Evolutionary conservation across 2,113 vertebrate genomes (phyloP), one percentile per base, ranked within the genome.

Genomic region (Embiotoca jacksoni): DNA sequence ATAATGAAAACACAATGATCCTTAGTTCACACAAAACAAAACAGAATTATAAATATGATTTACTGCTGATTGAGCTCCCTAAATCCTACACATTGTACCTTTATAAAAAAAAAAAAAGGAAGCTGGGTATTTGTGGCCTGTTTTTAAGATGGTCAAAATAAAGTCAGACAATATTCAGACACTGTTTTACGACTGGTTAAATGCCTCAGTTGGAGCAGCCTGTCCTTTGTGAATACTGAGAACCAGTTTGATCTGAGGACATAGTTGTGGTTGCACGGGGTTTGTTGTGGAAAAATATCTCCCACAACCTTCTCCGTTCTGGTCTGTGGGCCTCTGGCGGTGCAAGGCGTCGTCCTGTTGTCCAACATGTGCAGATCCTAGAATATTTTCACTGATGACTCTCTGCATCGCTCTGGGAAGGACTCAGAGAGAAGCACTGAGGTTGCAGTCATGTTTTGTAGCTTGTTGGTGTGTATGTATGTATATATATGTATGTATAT

Each of bases 381-480:
- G 46, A 35, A 36, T 33, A n/a, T 14, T 59, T 31, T 23, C 41
- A 10, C 23, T 15, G 37, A 37, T 41, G n/a, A 14, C 63, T 15
- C 35, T 1, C 4, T 53, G 36, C 50, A 56, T 54, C 61, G 44
- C 69, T 60, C n/a, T 46, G 46, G 23, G 63, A 46, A 65, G 36
- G n/a, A 58, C 16, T 39, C 41, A 41, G 47, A 65, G 16, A 52
- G 73, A 4, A 46, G 41, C 8, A 23, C 30, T 13, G 8, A 8
- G 44, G 23, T 41, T 15, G n/a, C 46, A 33, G 60, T 16, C 14
- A 33, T 46, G 3, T 8, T 53, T 59, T 46, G 47, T 31, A 30
- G 23, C 44, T 32, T 53, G 49, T 3, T 16, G 7, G 16, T 57
- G n/a, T 23, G 23, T 23, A 23, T 23, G 1, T 23, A 23, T 23